These are phyloP conservation scores for Magallana gigas DNA, from an alignment of 1,140 invertebrate genomes.

Conservation along the genomic window DNA sequence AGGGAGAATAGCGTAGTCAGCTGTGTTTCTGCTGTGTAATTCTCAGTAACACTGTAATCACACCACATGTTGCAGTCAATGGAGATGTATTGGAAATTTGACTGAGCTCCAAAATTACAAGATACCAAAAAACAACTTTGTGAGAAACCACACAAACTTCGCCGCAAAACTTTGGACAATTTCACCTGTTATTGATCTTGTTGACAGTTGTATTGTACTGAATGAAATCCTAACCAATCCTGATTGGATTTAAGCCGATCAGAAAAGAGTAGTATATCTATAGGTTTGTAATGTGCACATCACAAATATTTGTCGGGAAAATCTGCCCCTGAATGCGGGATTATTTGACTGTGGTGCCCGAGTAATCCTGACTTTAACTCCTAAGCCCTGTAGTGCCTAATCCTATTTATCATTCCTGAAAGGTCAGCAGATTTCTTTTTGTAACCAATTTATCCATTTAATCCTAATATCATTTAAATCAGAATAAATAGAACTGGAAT, in stretches of 20 bases:
- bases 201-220: not conserved
- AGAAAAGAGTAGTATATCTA: not conserved
- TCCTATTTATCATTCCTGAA: not conserved
- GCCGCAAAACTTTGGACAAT: slow-evolving; percentile 12
- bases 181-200: slow-evolving; percentile 4
- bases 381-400: not conserved
- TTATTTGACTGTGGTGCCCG: slow-evolving; percentile 2
- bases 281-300: not conserved
- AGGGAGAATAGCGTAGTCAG: not conserved
- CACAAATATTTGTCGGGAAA: not conserved
- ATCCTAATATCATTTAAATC: slow-evolving; percentile 25
- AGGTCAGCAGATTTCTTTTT: slow-evolving; percentile 5
- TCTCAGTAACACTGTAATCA: not conserved
- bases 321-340: not conserved
- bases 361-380: slow-evolving; percentile 4
- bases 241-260: not conserved
- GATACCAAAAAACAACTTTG: not conserved
- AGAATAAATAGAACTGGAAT: not conserved
- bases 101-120: slow-evolving; percentile 6
- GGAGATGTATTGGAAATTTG: slow-evolving; percentile 10
- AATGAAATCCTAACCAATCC: slow-evolving; percentile 22
- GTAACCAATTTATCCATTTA: not conserved
- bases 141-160: not conserved
- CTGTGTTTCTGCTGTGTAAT: not conserved
- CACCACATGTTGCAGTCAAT: slow-evolving; percentile 26